Base-by-base conservation (phyloP, 2,888 invertebrate species). In the Trissolcus japonicus region DNA sequence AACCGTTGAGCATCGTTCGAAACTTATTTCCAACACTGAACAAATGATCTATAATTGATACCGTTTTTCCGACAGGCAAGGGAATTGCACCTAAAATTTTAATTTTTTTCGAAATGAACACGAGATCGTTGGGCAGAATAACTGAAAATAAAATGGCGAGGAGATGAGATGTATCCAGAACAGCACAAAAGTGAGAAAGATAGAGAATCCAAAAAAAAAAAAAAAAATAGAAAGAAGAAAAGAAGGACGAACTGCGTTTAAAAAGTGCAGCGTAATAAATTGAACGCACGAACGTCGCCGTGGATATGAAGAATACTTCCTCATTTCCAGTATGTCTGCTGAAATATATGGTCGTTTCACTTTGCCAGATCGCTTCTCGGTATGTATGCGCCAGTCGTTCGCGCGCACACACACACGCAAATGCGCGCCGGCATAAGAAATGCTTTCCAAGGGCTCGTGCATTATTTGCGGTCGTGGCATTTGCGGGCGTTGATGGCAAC, bases 381-480 rank as follows among this genome's bases (percentile, higher is more conserved):
- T 65, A 43, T 69, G 21, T 62, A 63, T 50, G 46, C 54, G 17
- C 40, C n/a, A 54, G n/a, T 13, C 21, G 41, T 4, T 13, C 16
- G 59, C 14, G 7, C 78, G 71, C 69, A 60, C 73, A 11, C 78
- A 74, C 69, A 60, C 73, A 66, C 74, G 66, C 74, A 69, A 78
- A 71, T 71, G 68, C 57, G 59, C 46, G 29, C 46, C 61, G 65
- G 56, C 74, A 71, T 73, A 80, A 78, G 78, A 80, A 78, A 78
- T 76, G 69, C 71, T 79, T 66, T 68, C 65, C 66, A 71, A 72
- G 78, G 71, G 80, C 80, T 82, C 83, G 82, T 83, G 86, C 86
- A 87, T 87, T 88, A 87, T 86, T 87, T 82, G 84, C 82, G 81
- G 82, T 83, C 83, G 76, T 82, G 82, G 83, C 80, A 83, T 83